These are phyloP conservation scores for Actinemys pallida DNA, from an alignment of 2,113 vertebrate genomes.

Conservation along the genomic window DNA sequence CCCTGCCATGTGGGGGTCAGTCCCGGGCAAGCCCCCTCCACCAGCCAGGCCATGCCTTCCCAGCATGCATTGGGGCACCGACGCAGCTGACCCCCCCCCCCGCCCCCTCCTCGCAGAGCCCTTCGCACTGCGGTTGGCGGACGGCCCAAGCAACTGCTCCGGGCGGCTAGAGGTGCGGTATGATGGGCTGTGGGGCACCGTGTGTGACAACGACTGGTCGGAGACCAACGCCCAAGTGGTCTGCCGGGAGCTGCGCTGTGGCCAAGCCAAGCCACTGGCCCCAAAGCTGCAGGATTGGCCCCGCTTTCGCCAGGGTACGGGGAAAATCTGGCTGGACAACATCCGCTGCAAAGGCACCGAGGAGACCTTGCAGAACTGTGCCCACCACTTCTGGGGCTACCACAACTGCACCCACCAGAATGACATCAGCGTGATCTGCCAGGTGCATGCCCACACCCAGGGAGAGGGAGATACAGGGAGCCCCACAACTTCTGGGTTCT, in stretches of 20 bases:
- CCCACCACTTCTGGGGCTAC: not conserved
- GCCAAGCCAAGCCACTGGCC: not conserved
- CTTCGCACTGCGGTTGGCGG: not conserved
- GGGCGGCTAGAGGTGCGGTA: not conserved
- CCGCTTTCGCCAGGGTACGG: too few relatives aligned
- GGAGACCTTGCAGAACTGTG: too few relatives aligned
- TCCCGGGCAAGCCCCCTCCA: too few relatives aligned
- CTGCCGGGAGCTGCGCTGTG: constrained; percentile 50
- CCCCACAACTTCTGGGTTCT: not conserved
- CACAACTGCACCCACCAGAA: not conserved
- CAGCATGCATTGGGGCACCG: not conserved
- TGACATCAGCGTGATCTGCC: not conserved
- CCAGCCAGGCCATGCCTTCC: too few relatives aligned
- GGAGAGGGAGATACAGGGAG: not conserved
- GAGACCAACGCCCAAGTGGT: not conserved
- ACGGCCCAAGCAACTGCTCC: not conserved
- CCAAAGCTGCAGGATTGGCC: not conserved
- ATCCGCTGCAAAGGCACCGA: too few relatives aligned
- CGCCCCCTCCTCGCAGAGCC: too few relatives aligned
- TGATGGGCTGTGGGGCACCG: not conserved
- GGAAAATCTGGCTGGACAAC: too few relatives aligned
- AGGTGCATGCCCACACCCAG: not conserved
- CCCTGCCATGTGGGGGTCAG: not conserved
- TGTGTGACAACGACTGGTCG: not conserved
- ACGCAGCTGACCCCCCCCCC: not conserved